Evolutionary conservation across 2,797 vertebrate species (phyloP).

Genomic region (Triplophysa yarkandensis): DNA sequence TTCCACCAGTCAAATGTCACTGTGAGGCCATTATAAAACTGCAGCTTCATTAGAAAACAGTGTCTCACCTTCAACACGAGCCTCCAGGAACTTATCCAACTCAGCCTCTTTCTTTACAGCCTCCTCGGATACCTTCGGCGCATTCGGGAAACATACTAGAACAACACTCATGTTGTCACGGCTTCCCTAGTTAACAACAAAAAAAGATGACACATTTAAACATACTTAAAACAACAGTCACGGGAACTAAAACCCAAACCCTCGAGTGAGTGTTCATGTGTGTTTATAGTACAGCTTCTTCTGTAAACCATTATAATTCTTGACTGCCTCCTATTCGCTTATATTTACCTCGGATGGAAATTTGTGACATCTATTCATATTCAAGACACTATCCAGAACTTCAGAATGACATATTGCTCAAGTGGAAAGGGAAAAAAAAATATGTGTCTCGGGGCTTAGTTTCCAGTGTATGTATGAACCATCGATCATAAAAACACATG

Average conservation of each 20-base stretch:
- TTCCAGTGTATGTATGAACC: constrained; percentile 26
- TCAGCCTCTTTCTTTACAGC: constrained; percentile 94
- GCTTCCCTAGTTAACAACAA: constrained; percentile 82
- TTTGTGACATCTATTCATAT: constrained; percentile 22
- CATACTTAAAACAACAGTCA: background rate
- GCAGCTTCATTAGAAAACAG: no score
- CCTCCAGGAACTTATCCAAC: constrained; percentile 95
- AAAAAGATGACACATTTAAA: background rate
- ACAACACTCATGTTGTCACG: constrained; percentile 99
- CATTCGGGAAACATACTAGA: constrained; percentile 95
- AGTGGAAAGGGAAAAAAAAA: background rate
- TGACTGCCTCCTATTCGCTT: background rate
- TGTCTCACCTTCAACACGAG: constrained; percentile 90
- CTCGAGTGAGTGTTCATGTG: constrained; percentile 8
- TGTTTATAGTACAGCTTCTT: constrained; percentile 23
- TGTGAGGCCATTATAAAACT: background rate
- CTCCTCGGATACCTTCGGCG: constrained; percentile 94
- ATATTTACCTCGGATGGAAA: constrained; percentile 41
- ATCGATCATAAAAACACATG: constrained; percentile 23
- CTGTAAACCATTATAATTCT: constrained; percentile 45
- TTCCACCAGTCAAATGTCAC: background rate
- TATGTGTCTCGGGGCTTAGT: background rate
- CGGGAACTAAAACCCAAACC: constrained; percentile 1
- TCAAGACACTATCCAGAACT: constrained; percentile 39
- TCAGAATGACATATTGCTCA: constrained; percentile 4